phyloP scores from a whole-genome alignment of 2,797 vertebrate genomes.

The Tauraco hartlaubi region DNA sequence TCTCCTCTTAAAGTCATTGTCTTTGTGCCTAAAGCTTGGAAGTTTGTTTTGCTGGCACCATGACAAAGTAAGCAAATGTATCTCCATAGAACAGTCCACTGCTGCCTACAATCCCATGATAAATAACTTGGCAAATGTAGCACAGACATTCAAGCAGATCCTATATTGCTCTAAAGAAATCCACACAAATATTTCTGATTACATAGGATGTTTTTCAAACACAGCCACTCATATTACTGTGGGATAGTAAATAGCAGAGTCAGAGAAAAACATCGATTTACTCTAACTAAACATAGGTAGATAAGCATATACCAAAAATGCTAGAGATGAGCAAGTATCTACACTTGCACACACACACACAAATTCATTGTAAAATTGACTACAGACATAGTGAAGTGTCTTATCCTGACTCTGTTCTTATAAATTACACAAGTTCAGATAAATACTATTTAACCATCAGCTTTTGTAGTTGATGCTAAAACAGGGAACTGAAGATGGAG shows the following conservation, averaged over 20 bases:
- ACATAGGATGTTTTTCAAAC: background rate
- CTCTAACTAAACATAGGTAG: background rate
- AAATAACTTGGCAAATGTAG: background rate
- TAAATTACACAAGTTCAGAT: background rate
- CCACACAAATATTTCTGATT: background rate
- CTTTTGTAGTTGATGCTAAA: background rate
- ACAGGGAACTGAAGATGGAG: background rate
- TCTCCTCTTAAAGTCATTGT: background rate
- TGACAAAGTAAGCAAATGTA: constrained; percentile 17
- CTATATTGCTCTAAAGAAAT: background rate
- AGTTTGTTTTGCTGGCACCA: background rate
- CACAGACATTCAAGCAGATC: background rate
- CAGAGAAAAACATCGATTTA: background rate
- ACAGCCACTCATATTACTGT: background rate
- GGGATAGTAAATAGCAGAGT: background rate
- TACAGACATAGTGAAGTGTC: background rate
- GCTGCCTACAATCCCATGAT: background rate
- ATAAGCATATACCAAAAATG: background rate
- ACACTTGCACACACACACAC: rapidly evolving
- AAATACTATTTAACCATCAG: background rate
- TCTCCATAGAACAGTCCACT: background rate
- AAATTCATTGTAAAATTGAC: background rate
- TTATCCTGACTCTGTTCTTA: background rate
- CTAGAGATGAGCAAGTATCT: background rate
- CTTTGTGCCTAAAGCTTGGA: background rate